These are phyloP conservation scores for Meloidogyne exigua DNA, from an alignment of 1,140 invertebrate genomes.

Conservation along the genomic window DNA sequence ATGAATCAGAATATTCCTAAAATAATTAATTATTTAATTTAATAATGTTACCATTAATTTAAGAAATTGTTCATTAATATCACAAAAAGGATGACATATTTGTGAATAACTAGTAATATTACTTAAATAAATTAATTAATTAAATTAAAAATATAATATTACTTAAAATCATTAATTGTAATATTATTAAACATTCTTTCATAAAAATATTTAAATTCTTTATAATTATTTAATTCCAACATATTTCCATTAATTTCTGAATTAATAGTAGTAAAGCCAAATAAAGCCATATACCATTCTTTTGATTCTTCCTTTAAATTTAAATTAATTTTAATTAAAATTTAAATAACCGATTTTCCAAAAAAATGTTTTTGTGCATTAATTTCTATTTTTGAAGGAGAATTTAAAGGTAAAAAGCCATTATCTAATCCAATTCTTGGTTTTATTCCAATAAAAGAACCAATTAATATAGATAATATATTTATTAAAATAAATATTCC, in stretches of 20 bases:
- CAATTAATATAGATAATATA: conserved; percentile 19
- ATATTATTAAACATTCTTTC: conserved; percentile 20
- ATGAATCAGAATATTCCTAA: conserved; percentile 24
- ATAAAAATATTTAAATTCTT: conserved; percentile 42
- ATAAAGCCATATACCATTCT: conserved; percentile 49
- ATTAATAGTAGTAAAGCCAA: conserved; percentile 31
- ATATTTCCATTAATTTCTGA: conserved; percentile 27
- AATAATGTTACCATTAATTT: conserved; percentile 43
- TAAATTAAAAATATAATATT: background rate
- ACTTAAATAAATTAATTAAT: background rate
- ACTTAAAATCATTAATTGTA: background rate
- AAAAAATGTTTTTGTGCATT: conserved; percentile 40
- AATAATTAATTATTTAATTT: conserved; percentile 1
- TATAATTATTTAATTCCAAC: conserved; percentile 32
- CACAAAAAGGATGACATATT: conserved; percentile 45
- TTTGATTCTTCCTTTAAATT: conserved; percentile 8
- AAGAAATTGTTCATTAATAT: conserved; percentile 46
- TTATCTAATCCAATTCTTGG: conserved; percentile 30
- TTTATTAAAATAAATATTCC: conserved; percentile 14
- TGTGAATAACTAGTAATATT: conserved; percentile 21
- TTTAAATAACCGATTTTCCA: conserved; percentile 1
- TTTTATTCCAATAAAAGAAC: conserved; percentile 19
- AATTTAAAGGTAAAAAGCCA: conserved; percentile 36
- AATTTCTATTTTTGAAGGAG: conserved; percentile 39
- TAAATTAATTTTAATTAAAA: background rate